Conservation (phyloP, 2,113 vertebrate species). For the Zootoca vivipara region DNA sequence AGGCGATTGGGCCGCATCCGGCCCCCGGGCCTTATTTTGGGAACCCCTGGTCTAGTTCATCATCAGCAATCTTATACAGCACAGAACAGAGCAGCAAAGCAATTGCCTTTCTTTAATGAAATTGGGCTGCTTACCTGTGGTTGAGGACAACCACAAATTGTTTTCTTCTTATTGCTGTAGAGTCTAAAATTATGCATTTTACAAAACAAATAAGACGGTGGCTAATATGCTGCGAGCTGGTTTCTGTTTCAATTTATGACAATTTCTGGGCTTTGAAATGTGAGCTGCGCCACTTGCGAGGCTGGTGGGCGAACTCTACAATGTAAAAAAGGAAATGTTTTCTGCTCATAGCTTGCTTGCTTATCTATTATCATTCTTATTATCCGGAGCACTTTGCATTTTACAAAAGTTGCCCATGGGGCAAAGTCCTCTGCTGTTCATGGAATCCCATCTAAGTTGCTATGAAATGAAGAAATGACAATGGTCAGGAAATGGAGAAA, state of each 20-base stretch:
- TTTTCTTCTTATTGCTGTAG: conserved; percentile 9
- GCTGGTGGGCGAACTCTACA: neutral
- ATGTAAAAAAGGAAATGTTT: neutral
- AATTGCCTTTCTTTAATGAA: conserved; percentile 24
- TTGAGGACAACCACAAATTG: neutral
- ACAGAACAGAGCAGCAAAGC: neutral
- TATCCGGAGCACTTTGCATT: neutral
- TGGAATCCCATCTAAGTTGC: neutral
- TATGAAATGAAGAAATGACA: neutral
- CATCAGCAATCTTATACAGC: neutral
- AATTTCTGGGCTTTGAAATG: neutral
- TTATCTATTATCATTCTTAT: no score
- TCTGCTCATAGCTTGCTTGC: neutral
- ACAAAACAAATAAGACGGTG: neutral
- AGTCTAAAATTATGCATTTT: neutral
- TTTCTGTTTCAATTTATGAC: neutral
- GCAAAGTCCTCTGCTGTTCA: neutral
- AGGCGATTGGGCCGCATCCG: no score
- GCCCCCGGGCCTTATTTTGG: no score
- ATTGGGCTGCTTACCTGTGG: neutral
- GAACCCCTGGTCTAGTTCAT: no score
- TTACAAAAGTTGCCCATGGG: neutral
- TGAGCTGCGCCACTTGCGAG: neutral
- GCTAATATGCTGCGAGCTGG: conserved; percentile 19
- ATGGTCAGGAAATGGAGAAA: neutral